Base-by-base conservation (phyloP, 2,797 vertebrate species). In the Pantherophis vulpinus region DNA sequence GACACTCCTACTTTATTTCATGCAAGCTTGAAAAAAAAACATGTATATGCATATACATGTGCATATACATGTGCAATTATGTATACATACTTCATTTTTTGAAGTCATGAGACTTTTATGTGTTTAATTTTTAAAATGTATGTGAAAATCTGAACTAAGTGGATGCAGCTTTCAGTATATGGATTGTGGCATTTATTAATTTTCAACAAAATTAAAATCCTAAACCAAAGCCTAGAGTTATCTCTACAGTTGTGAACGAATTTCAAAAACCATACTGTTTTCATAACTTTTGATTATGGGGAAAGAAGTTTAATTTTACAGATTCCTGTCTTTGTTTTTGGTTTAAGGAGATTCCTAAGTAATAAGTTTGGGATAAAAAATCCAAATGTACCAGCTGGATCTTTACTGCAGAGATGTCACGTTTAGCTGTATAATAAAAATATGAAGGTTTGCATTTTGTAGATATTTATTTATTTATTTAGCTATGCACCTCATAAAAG, bases 71-170 rank as follows among this genome's bases (percentile, higher is more conserved):
- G 60, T 29, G 10, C 29, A 66, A n/a, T 1, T 79, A 10, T 9
- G 42, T 79, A 23, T 25, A 4, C 1, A 79, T 37, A 37, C 37
- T 37, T 37, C 3, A 37, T 92, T 94, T 63, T 23, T 2, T 94
- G 13, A 91, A 92, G 27, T 60, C 56, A 37, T 51, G 9, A 88
- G 0, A 0, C 0, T 0, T 55, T 66, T 29, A 86, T 7, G 18
- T 27, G 86, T 37, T 60, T 32, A 23, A 59, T 88, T 93, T 12
- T 0, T 90, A 61, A 63, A 37, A 87, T 29, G 13, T 29, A 59
- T 95, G 87, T 91, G 87, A 95, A 94, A 95, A 91, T 3, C 5
- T 63, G 23, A 95, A 56, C 37, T 93, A 4, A 93, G 90, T 88
- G 92, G 51, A 89, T 91, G 70, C n/a, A 93, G 89, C 88, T 9